Evolutionary conservation across 2,888 invertebrate species (phyloP).

Genomic region (Amphimallon solstitiale): DNA sequence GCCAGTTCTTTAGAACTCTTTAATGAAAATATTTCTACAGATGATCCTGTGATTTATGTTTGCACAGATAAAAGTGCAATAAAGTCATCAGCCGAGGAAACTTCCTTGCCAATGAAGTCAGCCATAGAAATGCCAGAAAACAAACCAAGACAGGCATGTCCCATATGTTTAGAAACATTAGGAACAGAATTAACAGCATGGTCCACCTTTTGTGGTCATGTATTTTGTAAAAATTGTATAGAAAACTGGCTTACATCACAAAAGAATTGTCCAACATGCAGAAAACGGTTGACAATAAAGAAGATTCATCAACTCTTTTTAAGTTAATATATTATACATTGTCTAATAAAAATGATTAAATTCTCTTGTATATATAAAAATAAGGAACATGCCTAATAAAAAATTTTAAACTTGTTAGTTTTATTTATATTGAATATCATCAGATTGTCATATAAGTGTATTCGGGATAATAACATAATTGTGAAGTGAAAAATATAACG

Average conservation of each 20-base stretch:
- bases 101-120: not conserved
- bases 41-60: conserved; percentile 9
- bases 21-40: not conserved
- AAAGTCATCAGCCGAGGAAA: not conserved
- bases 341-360: too few relatives aligned
- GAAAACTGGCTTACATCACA: conserved; percentile 5
- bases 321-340: conserved; percentile 18
- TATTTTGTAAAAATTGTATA: conserved; percentile 18
- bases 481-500: too few relatives aligned
- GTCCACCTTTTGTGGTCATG: conserved; percentile 22
- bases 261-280: conserved; percentile 20
- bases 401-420: too few relatives aligned
- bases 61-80: not conserved
- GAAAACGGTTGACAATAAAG: conserved; percentile 10
- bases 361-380: too few relatives aligned
- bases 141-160: not conserved
- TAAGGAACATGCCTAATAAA: too few relatives aligned
- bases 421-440: too few relatives aligned
- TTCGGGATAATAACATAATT: too few relatives aligned
- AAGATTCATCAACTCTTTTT: conserved; percentile 24
- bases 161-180: conserved; percentile 16
- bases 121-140: not conserved
- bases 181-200: conserved; percentile 1
- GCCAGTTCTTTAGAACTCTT: conserved; percentile 8
- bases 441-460: too few relatives aligned